These are phyloP conservation scores for Tetrapedia diversipes DNA, from an alignment of 2,888 invertebrate species.

Conservation along the genomic window DNA sequence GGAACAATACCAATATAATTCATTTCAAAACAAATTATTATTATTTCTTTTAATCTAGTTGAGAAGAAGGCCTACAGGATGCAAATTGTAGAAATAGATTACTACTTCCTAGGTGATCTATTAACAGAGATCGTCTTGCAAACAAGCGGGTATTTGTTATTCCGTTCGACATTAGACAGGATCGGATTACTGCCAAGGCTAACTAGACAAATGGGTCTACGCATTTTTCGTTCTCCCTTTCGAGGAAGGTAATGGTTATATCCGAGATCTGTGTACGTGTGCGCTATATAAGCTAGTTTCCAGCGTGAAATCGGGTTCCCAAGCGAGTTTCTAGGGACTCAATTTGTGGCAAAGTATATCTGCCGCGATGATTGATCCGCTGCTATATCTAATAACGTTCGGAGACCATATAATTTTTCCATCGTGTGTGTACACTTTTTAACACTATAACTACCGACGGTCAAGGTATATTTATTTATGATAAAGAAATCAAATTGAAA, in stretches of 20 bases:
- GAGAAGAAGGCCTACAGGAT: neutral
- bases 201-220: constrained; percentile 51
- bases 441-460: no score
- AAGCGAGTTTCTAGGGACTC: neutral
- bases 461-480: no score
- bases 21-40: no score
- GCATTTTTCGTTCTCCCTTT: constrained; percentile 48
- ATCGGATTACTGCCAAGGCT: constrained; percentile 58
- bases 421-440: no score
- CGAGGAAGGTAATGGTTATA: constrained; percentile 15
- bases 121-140: constrained; percentile 26
- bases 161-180: constrained; percentile 39
- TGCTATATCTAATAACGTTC: neutral
- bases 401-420: neutral
- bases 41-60: no score
- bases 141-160: constrained; percentile 48
- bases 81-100: constrained; percentile 21
- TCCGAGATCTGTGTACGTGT: neutral
- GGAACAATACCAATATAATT: no score
- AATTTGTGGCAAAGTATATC: constrained; percentile 1
- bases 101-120: constrained; percentile 9
- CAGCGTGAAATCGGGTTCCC: constrained; percentile 16
- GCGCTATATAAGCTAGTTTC: neutral
- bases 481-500: no score
- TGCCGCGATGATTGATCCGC: neutral